These are phyloP conservation scores for Temnothorax curvispinosus DNA, from an alignment of 1,140 invertebrate genomes.

Conservation along the genomic window DNA sequence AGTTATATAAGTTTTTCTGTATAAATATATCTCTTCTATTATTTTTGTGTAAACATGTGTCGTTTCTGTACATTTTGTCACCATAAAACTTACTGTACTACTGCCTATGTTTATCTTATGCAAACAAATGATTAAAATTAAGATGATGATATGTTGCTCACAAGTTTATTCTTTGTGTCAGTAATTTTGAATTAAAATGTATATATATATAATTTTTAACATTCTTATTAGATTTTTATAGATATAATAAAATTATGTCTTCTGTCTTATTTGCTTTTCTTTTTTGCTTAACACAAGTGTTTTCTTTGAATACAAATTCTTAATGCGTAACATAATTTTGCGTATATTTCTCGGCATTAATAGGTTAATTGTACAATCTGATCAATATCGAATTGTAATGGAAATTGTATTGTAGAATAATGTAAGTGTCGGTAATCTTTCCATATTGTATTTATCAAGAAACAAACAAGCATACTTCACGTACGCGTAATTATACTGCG, in stretches of 20 bases:
- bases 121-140: not conserved
- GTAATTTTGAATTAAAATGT: not conserved
- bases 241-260: not conserved
- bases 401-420: not conserved
- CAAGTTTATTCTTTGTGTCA: not conserved
- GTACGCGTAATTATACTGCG: not conserved
- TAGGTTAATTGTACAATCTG: not conserved
- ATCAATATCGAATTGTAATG: not conserved
- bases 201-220: not conserved
- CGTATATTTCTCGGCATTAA: not conserved
- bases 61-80: not conserved
- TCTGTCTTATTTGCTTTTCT: not conserved
- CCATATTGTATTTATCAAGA: not conserved
- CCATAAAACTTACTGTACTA: not conserved
- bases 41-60: conserved; percentile 52
- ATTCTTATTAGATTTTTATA: not conserved
- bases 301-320: not conserved
- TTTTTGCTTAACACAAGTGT: not conserved
- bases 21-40: conserved; percentile 67
- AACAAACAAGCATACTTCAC: not conserved
- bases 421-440: not conserved
- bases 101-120: not conserved
- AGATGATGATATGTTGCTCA: not conserved
- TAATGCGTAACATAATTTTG: not conserved
- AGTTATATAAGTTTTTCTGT: conserved; percentile 52